A percentile compares a stretch with the other conserved stretches of the same genome.
Conservation (phyloP, 2,888 invertebrate genomes). For the Yponomeuta malinellus region DNA sequence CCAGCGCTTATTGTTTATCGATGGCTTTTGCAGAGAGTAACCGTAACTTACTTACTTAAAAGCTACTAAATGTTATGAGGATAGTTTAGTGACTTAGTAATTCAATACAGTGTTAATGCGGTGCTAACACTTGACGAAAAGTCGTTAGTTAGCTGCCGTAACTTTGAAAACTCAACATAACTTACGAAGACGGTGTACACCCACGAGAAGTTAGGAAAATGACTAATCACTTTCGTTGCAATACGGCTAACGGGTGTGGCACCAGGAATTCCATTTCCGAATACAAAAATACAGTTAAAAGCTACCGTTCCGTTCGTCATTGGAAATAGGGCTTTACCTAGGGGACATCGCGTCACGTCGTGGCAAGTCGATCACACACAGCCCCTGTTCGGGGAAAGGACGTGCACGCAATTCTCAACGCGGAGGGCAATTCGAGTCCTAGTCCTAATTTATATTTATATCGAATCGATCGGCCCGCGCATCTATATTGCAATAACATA, state of each 20-base stretch:
- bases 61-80: too few species aligned
- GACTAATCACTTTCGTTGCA: neutral
- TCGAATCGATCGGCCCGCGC: neutral
- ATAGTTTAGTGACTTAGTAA: too few species aligned
- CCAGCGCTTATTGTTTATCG: too few species aligned
- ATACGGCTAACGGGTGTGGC: neutral
- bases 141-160: too few species aligned
- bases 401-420: constrained; percentile 54
- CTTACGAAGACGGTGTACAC: too few species aligned
- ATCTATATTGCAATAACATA: constrained; percentile 14
- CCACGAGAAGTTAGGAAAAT: too few species aligned
- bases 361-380: constrained; percentile 35
- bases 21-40: too few species aligned
- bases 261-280: neutral
- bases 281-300: constrained; percentile 20
- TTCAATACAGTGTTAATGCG: too few species aligned
- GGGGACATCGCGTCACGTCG: constrained; percentile 54
- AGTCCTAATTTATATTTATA: constrained; percentile 3
- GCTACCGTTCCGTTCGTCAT: constrained; percentile 9
- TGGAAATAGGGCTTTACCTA: constrained; percentile 31
- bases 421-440: constrained; percentile 24
- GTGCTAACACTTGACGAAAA: too few species aligned
- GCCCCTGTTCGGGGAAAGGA: constrained; percentile 47
- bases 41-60: too few species aligned
- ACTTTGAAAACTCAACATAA: too few species aligned